phyloP scores from a whole-genome alignment of 2,888 invertebrate species.

The Steromphala cineraria region DNA sequence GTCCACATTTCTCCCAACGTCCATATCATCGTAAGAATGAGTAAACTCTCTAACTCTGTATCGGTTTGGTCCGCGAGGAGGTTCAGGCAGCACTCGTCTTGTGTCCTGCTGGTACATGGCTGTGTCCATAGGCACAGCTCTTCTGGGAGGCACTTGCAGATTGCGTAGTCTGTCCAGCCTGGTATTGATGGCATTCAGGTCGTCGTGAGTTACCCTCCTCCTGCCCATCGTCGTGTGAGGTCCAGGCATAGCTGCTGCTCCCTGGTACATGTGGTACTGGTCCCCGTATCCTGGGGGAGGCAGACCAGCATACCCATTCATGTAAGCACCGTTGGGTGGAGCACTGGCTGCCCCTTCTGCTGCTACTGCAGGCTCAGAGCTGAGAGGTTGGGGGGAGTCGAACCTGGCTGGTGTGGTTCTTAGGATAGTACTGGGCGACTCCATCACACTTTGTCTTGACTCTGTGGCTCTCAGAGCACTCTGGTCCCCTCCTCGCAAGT shows the following conservation, averaged over 20 bases:
- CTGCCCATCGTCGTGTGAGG: not conserved
- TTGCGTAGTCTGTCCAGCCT: conserved; percentile 60
- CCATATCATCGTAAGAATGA: conserved; percentile 54
- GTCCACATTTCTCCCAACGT: conserved; percentile 57
- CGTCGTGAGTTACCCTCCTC: conserved; percentile 60
- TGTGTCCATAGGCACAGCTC: conserved; percentile 40
- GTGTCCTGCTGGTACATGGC: conserved; percentile 33
- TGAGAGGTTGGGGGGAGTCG: conserved; percentile 37
- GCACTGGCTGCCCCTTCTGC: conserved; percentile 1
- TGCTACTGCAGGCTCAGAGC: conserved; percentile 16
- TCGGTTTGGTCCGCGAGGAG: conserved; percentile 42
- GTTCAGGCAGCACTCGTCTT: conserved; percentile 18
- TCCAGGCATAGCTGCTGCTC: not conserved
- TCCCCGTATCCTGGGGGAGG: not conserved
- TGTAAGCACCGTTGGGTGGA: not conserved
- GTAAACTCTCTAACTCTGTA: conserved; percentile 52
- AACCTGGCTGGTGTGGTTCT: conserved; percentile 53
- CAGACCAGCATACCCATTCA: not conserved
- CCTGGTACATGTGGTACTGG: not conserved
- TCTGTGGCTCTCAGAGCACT: conserved; percentile 31
- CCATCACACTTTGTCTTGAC: conserved; percentile 21
- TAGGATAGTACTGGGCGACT: conserved; percentile 40
- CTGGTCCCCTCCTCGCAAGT: conserved; percentile 51
- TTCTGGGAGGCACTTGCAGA: conserved; percentile 55
- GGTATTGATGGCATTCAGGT: conserved; percentile 59